These are phyloP conservation scores for Prorops nasuta DNA, from an alignment of 1,140 invertebrate species.

Conservation along the genomic window DNA sequence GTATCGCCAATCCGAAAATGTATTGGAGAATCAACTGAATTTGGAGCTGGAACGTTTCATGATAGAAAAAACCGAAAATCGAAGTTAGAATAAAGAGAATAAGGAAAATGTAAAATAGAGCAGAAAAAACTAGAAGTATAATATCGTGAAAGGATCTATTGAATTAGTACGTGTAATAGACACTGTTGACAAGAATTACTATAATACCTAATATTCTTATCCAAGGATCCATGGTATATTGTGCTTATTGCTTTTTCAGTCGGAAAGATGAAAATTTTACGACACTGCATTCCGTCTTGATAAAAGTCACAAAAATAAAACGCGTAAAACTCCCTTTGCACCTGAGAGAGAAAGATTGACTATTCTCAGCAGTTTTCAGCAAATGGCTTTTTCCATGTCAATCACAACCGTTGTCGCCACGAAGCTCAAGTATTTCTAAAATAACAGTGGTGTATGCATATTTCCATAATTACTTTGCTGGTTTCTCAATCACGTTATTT, in stretches of 20 bases:
- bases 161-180: too few species aligned
- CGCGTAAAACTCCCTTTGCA: conserved; percentile 18
- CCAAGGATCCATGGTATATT: not conserved
- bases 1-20: conserved; percentile 18
- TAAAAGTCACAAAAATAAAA: too few species aligned
- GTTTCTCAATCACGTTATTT: conserved; percentile 42
- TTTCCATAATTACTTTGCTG: conserved; percentile 25
- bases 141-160: not conserved
- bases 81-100: conserved; percentile 2
- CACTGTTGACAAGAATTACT: too few species aligned
- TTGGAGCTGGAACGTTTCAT: not conserved
- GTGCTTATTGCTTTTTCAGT: conserved; percentile 2
- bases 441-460: conserved; percentile 20
- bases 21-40: conserved; percentile 16
- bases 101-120: conserved; percentile 1
- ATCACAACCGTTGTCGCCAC: conserved; percentile 13
- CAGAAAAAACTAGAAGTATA: conserved; percentile 1
- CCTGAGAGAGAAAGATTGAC: conserved; percentile 16
- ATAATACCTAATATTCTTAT: not conserved
- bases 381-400: conserved; percentile 19
- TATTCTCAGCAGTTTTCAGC: conserved; percentile 14
- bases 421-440: conserved; percentile 27
- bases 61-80: conserved; percentile 1
- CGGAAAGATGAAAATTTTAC: not conserved
- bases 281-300: conserved; percentile 8